Evolutionary conservation across 2,888 invertebrate genomes (phyloP).

Genomic region (Ochropleura plecta): DNA sequence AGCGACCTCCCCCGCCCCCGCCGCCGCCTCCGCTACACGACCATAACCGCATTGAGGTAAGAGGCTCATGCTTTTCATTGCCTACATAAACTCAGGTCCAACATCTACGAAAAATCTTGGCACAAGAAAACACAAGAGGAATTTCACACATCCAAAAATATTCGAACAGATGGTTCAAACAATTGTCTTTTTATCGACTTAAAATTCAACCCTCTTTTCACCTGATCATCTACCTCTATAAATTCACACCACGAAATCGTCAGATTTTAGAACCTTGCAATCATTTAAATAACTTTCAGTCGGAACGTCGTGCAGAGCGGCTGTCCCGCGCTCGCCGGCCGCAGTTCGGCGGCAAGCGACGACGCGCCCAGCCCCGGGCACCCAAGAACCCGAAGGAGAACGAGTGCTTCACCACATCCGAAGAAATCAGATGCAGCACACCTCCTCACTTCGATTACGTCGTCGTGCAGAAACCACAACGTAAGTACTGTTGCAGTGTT

Average conservation of each 20-base stretch:
- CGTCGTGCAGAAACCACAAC: slow-evolving; percentile 82
- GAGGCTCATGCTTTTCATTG: neutral
- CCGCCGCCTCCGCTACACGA: slow-evolving; percentile 87
- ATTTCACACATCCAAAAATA: no score
- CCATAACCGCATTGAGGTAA: slow-evolving; percentile 86
- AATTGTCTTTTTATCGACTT: neutral
- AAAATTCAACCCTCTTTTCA: no score
- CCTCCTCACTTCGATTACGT: slow-evolving; percentile 84
- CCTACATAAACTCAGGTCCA: neutral
- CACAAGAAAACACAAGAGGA: neutral
- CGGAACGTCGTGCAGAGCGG: slow-evolving; percentile 86
- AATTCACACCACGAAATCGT: neutral
- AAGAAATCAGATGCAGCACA: slow-evolving; percentile 80
- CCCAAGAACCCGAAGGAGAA: slow-evolving; percentile 84
- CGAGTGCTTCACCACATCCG: slow-evolving; percentile 77
- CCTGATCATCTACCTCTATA: no score
- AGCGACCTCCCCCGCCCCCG: slow-evolving; percentile 84
- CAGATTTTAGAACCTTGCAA: neutral
- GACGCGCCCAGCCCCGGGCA: slow-evolving; percentile 80
- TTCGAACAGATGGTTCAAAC: no score
- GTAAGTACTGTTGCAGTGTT: slow-evolving; percentile 70
- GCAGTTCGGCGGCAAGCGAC: slow-evolving; percentile 83
- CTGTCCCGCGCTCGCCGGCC: slow-evolving; percentile 86
- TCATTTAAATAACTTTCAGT: slow-evolving; percentile 70
- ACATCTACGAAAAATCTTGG: neutral